Base-by-base conservation (phyloP, 2,113 vertebrate genomes). In the Lagopus leucura region DNA sequence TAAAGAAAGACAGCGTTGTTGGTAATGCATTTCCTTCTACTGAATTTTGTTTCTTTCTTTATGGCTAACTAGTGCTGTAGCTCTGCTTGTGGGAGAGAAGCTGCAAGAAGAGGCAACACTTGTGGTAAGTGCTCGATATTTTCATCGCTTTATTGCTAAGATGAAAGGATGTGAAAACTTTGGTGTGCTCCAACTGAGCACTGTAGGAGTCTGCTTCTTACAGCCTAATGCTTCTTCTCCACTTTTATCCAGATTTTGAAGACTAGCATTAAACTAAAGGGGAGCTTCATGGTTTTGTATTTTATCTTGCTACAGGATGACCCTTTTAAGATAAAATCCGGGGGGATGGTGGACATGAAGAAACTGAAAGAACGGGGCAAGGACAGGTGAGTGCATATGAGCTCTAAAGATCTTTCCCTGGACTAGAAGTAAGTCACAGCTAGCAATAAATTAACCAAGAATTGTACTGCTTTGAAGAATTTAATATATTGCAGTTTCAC, bases 321-420 rank as follows among this genome's bases (percentile, higher is more conserved):
- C 61, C 99, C 99, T 5, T 99, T 99, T 83, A 99, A 99, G 90
- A 97, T 99, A 89, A 99, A 99, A 95, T 98, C 98, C 1, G 99
- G 99, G 24, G 99, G 99, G 2, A 98, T 99, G 97, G 98, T 99
- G 61, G 99, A 99, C 94, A 99, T 99, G 99, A 99, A 99, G 96
- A 99, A 99, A 91, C 96, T 99, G 71, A 99, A 99, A 94, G 99
- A 99, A 93, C 97, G 98, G 74, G 98, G 98, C 83, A 98, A 98
- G 72, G 99, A 99, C 90, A 98, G 98, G 99, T 99, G 94, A 95
- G 98, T 97, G 27, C 7, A 2, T 24, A 1, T 45, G 32, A 77
- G 38, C 48, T 87, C 74, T 82, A n/a, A 43, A 58, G 57, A 15
- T 14, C 12, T 76, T 6, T 86, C 13, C 11, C 64, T 73, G 61